Conservation (phyloP, 2,113 vertebrate species). For the Gyps fulvus region DNA sequence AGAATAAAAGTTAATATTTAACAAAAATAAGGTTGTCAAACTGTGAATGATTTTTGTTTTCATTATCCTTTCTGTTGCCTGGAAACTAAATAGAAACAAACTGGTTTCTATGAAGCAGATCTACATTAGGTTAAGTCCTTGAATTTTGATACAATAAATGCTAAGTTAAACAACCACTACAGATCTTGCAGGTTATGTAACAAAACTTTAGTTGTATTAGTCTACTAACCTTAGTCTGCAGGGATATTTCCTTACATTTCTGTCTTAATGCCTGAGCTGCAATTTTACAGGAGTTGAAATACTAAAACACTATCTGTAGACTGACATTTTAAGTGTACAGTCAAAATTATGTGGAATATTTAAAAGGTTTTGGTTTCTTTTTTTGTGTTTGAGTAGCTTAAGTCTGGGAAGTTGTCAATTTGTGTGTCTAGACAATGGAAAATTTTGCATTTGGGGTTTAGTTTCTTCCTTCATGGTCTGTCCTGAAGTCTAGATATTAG, state of each 20-base stretch:
- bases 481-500: neutral
- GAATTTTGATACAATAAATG: constrained; percentile 22
- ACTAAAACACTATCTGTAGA: neutral
- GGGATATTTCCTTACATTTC: neutral
- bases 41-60: constrained; percentile 36
- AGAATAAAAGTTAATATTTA: constrained; percentile 9
- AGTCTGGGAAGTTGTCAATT: neutral
- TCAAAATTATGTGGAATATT: neutral
- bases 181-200: neutral
- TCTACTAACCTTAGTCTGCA: neutral
- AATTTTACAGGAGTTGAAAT: neutral
- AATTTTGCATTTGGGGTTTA: neutral
- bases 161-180: neutral
- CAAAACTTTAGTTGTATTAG: constrained; percentile 12
- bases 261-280: neutral
- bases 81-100: constrained; percentile 43
- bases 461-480: neutral
- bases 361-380: neutral
- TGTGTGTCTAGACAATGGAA: neutral
- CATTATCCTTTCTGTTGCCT: constrained; percentile 14
- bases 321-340: neutral
- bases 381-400: neutral
- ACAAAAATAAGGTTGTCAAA: constrained; percentile 42
- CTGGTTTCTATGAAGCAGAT: constrained; percentile 34
- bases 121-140: constrained; percentile 37